Evolutionary conservation across 2,113 vertebrate species (phyloP).

Genomic region (Chamaea fasciata): DNA sequence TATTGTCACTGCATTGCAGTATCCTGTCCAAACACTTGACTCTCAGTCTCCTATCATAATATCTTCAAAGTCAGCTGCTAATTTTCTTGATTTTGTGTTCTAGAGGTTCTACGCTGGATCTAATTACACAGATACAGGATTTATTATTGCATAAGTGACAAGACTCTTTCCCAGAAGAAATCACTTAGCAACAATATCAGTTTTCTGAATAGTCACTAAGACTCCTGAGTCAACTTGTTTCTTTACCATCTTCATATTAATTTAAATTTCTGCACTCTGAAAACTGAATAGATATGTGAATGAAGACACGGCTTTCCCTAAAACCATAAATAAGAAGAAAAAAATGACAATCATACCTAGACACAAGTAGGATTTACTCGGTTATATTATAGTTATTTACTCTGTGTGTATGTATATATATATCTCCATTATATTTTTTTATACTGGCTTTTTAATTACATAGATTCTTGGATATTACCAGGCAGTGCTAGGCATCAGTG

Average conservation of each 20-base stretch:
- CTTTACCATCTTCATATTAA: background rate
- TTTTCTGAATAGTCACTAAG: background rate
- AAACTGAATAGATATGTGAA: background rate
- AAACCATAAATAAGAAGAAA: background rate
- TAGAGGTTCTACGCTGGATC: background rate
- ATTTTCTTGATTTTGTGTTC: background rate
- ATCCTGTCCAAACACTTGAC: background rate
- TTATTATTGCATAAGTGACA: background rate
- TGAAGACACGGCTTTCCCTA: background rate
- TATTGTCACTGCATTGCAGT: slow-evolving; percentile 1
- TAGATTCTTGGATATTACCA: background rate
- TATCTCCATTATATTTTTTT: background rate
- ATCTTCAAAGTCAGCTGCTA: background rate
- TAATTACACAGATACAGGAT: background rate
- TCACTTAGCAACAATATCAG: background rate
- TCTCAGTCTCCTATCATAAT: background rate
- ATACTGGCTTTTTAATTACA: background rate
- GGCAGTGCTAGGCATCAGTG: background rate
- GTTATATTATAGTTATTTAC: background rate
- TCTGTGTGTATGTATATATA: background rate
- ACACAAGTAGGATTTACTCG: background rate
- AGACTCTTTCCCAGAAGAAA: background rate
- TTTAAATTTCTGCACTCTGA: background rate
- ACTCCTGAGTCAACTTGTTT: background rate
- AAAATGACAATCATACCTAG: background rate